Evolutionary conservation across 2,113 vertebrate genomes (phyloP).

Genomic region (Polypterus bichir): DNA sequence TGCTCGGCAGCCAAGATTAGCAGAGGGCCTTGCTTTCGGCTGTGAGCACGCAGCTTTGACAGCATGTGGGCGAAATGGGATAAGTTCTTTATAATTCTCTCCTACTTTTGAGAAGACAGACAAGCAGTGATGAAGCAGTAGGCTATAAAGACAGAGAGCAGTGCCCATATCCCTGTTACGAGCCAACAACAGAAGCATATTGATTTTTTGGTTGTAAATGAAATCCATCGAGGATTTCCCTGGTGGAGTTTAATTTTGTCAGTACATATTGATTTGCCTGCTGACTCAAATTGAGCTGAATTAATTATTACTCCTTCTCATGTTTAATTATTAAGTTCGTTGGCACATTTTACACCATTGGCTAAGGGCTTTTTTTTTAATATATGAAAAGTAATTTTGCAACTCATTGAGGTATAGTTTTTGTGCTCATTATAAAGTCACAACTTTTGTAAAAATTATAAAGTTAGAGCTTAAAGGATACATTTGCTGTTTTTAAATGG

Average conservation of each 20-base stretch:
- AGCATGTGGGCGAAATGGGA: background rate
- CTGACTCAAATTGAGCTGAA: background rate
- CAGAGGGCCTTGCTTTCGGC: background rate
- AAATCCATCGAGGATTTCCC: background rate
- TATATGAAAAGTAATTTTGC: too few species aligned
- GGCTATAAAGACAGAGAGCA: background rate
- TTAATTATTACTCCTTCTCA: background rate
- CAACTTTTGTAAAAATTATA: too few species aligned
- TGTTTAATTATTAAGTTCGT: background rate
- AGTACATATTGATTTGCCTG: background rate
- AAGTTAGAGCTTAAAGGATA: too few species aligned
- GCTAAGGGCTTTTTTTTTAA: too few species aligned
- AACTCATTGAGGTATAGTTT: too few species aligned
- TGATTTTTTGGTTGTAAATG: background rate
- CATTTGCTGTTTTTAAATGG: too few species aligned
- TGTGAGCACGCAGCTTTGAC: background rate
- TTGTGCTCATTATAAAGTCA: too few species aligned
- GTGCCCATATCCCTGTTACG: background rate
- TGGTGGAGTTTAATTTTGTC: background rate
- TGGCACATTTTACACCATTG: too few species aligned
- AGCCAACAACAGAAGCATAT: background rate
- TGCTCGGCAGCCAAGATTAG: background rate
- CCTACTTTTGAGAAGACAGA: background rate
- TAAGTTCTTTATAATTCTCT: background rate
- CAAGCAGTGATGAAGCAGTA: background rate